phyloP scores from a whole-genome alignment of 2,888 invertebrate species.

The Drosophila anomalata region DNA sequence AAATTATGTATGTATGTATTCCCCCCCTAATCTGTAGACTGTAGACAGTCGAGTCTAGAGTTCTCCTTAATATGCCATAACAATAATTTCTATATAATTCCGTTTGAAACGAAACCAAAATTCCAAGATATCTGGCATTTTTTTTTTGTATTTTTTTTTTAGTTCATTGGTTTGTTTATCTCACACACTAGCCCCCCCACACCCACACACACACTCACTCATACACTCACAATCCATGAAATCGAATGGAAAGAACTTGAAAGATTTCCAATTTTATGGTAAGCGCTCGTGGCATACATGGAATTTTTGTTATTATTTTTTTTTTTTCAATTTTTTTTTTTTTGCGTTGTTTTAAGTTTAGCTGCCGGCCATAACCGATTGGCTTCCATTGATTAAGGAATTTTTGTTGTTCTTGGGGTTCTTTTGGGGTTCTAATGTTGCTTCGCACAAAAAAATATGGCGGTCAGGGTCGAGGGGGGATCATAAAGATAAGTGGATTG shows the following conservation, averaged over 20 bases:
- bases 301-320: conserved; percentile 53
- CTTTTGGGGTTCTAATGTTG: conserved; percentile 41
- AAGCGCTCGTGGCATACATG: conserved; percentile 71
- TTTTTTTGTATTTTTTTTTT: conserved; percentile 36
- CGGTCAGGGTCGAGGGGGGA: conserved; percentile 42
- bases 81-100: conserved; percentile 63
- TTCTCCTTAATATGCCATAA: conserved; percentile 43
- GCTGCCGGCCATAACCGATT: conserved; percentile 61
- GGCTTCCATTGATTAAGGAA: conserved; percentile 55
- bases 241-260: conserved; percentile 57
- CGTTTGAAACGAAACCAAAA: conserved; percentile 48
- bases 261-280: conserved; percentile 76
- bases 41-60: conserved; percentile 4
- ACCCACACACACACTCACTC: conserved; percentile 7
- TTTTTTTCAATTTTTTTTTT: conserved; percentile 28
- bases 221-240: background rate
- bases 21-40: background rate
- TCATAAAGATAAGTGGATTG: conserved; percentile 41
- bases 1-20: conserved; percentile 60
- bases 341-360: conserved; percentile 20
- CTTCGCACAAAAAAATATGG: conserved; percentile 31
- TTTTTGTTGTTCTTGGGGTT: conserved; percentile 26
- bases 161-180: conserved; percentile 66
- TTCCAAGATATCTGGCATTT: conserved; percentile 49
- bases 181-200: conserved; percentile 8